Base-by-base conservation (phyloP, 2,888 invertebrate species). In the Hirtodrosophila confusa region DNA sequence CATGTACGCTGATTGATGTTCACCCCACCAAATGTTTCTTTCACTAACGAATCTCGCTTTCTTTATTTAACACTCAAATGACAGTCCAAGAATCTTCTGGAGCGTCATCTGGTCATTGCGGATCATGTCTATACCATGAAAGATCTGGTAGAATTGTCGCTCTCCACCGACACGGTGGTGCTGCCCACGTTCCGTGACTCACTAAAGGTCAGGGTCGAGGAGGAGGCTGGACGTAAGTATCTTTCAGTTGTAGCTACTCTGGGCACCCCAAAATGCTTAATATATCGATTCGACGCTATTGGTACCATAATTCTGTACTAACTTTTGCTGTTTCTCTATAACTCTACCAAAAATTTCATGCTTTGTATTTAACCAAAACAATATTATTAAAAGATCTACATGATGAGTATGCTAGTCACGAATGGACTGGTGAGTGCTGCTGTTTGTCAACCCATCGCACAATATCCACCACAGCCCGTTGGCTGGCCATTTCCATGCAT, bases 91-190 rank as follows among this genome's bases (percentile, higher is more conserved):
- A 94, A 95, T 91, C 95, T 97, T 78, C 92, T 98, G 89, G 97
- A 98, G 92, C 94, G 97, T 63, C 98, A 98, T 92, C 93, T 98
- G 73, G 95, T 98, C 41, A 94, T 97, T 68, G 94, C 95, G 1
- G 94, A 96, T 77, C 93, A 93, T 47, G 94, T 95, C n/a, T 96
- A 94, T 90, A 95, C 96, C 64, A 96, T 97, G 93, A 95, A 96
- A 64, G 95, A 95, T 89, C 92, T 95, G 71, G 94, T 94, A n/a
- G 68, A 87, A 40, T 79, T 89, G 85, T 88, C 90, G 3, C 69
- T 61, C 9, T 80, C 79, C 39, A 77, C 77, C 82, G 95, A 95
- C 83, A 94, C 94, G 51, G 93, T 95, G 82, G 93, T 94, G 47
- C 91, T 97, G 78, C 95, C 95, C 35, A 94, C 96, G 1, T 93